Base-by-base conservation (phyloP, 2,888 invertebrate species). In the Dichetophora obliterata region DNA sequence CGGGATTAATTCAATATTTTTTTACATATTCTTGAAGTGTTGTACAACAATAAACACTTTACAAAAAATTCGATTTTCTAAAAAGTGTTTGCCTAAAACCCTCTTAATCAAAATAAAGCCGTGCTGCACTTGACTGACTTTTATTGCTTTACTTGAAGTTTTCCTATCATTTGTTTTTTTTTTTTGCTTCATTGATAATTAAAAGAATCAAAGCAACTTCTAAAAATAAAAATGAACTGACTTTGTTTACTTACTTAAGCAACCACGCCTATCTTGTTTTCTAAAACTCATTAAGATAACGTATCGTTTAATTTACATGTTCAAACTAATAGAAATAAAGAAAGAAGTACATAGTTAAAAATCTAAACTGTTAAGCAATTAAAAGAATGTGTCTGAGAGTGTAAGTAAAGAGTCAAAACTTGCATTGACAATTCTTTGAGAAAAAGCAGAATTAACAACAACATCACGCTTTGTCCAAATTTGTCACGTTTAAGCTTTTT, bases 271-370 rank as follows among this genome's bases (percentile, higher is more conserved):
- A 52, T 22, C 50, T 66, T 48, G 14, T 9, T 48, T 50, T 50
- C 68, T 16, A 48, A 14, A 5, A 1, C 68, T 6, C 50, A 68
- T 68, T 68, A n/a, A 68, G 68, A 48, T 68, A 63, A 73, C 73
- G 22, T 50, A 63, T 73, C 73, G 27, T 19, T 50, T 73, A 50
- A 63, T 73, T 73, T 63, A 50, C 73, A 73, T 73, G 14, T 72
- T 50, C 22, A 19, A 61, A 37, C 19, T 27, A 37, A 65, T 19
- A 31, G 5, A 65, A 5, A 59, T 9, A 24, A 59, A 59, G 19
- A 31, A 70, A 3, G 22, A 34, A 54, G 16, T 43, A 34, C n/a
- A 24, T 24, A 24, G 8, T n/a, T n/a, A n/a, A 0, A 68, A 48
- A 68, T 31, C 59, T 65, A 27, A 19, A 24, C 22, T 31, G 24